phyloP scores from a whole-genome alignment of 2,888 invertebrate genomes.

The Petrolisthes manimaculis region DNA sequence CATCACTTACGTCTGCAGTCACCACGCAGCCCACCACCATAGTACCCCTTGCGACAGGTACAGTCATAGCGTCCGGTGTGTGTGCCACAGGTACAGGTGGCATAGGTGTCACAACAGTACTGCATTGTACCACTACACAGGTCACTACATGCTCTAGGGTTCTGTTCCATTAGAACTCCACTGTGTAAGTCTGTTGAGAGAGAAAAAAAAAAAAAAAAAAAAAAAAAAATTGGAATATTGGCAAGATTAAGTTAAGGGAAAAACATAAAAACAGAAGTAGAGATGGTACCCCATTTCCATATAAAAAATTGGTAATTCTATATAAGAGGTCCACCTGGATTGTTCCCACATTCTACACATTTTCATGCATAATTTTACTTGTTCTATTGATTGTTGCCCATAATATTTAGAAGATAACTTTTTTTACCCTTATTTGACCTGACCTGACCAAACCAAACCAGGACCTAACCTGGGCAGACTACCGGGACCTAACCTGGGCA shows the following conservation, averaged over 20 bases:
- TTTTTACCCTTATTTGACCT: too few relatives aligned
- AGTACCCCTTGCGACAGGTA: slow-evolving; percentile 77
- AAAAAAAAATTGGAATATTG: background rate
- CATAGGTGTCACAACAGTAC: slow-evolving; percentile 76
- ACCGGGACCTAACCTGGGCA: too few relatives aligned
- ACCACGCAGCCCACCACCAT: slow-evolving; percentile 76
- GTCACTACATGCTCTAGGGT: slow-evolving; percentile 72
- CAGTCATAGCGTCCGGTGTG: slow-evolving; percentile 80
- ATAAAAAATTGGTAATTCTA: too few relatives aligned
- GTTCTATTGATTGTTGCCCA: too few relatives aligned
- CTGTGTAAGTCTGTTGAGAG: slow-evolving; percentile 74
- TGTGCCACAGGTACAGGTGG: slow-evolving; percentile 78
- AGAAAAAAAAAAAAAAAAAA: background rate
- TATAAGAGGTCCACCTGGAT: too few relatives aligned
- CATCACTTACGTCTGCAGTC: slow-evolving; percentile 75
- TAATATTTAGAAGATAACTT: too few relatives aligned
- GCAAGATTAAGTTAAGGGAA: background rate
- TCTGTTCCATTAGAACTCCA: slow-evolving; percentile 75
- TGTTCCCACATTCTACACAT: too few relatives aligned
- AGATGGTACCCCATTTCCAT: too few relatives aligned
- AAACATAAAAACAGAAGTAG: too few relatives aligned
- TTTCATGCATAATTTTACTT: too few relatives aligned
- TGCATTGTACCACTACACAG: slow-evolving; percentile 71
- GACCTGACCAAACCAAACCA: too few relatives aligned
- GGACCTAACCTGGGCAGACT: too few relatives aligned